Percentiles rank a stretch among this genome's conserved stretches.
Conservation (phyloP, 2,113 vertebrate species). For the Aplodontia rufa region DNA sequence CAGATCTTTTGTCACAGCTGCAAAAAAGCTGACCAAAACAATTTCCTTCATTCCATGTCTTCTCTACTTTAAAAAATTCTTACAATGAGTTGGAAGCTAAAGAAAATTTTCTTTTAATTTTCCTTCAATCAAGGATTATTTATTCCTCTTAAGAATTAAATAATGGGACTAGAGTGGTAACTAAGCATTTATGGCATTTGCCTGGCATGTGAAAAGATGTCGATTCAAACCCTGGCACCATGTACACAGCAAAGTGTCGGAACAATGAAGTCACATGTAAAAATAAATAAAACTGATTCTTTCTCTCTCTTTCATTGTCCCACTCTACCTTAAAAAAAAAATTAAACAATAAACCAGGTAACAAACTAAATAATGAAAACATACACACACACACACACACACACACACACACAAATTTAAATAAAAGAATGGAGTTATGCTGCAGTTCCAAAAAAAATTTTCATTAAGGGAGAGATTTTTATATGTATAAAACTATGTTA, state of each 20-base stretch:
- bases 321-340: too few species aligned
- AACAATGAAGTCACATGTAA: too few species aligned
- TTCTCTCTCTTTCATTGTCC: too few species aligned
- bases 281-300: too few species aligned
- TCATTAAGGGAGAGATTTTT: neutral
- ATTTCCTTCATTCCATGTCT: neutral
- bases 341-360: neutral
- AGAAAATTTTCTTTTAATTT: neutral
- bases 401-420: neutral
- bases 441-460: neutral
- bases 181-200: too few species aligned
- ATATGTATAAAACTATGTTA: neutral
- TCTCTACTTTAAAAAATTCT: neutral
- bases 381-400: neutral
- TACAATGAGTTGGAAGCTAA: neutral
- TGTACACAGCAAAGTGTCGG: too few species aligned
- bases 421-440: neutral
- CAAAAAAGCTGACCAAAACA: too few species aligned
- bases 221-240: too few species aligned
- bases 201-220: too few species aligned
- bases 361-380: neutral
- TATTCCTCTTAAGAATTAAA: neutral
- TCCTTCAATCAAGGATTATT: neutral
- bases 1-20: too few species aligned
- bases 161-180: too few species aligned